Evolutionary conservation across 2,888 invertebrate genomes (phyloP).

Genomic region (Cecidostiba fungosa): DNA sequence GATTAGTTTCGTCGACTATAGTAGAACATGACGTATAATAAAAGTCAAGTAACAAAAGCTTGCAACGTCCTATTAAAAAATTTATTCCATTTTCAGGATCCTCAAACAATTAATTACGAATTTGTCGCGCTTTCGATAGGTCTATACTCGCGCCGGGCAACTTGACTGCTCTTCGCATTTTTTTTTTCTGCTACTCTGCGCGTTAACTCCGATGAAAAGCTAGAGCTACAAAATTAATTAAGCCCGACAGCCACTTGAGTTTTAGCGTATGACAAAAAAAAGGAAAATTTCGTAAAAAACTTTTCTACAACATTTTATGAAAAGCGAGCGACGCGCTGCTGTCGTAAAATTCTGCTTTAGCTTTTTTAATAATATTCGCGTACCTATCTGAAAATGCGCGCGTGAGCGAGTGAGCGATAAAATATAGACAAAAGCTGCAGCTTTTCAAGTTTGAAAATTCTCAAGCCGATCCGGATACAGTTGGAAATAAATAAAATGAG

Average conservation of each 20-base stretch:
- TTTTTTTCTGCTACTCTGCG: background rate
- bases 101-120: no score
- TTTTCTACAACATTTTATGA: background rate
- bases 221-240: background rate
- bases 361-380: background rate
- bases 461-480: background rate
- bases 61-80: no score
- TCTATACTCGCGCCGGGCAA: background rate
- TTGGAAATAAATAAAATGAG: constrained; percentile 20
- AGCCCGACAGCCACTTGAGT: background rate
- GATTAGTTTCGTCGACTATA: no score
- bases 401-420: background rate
- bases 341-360: background rate
- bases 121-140: background rate
- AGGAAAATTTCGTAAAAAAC: background rate
- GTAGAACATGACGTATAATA: no score
- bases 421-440: background rate
- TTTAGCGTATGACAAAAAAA: background rate
- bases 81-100: no score
- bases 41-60: background rate
- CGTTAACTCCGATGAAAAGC: background rate
- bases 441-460: background rate
- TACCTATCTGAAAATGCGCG: background rate
- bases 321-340: background rate
- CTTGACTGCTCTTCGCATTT: no score